A percentile compares a stretch with the other conserved stretches of the same genome.
phyloP scores from a whole-genome alignment of 2,797 vertebrate genomes.

The Phalloptychus januarius region DNA sequence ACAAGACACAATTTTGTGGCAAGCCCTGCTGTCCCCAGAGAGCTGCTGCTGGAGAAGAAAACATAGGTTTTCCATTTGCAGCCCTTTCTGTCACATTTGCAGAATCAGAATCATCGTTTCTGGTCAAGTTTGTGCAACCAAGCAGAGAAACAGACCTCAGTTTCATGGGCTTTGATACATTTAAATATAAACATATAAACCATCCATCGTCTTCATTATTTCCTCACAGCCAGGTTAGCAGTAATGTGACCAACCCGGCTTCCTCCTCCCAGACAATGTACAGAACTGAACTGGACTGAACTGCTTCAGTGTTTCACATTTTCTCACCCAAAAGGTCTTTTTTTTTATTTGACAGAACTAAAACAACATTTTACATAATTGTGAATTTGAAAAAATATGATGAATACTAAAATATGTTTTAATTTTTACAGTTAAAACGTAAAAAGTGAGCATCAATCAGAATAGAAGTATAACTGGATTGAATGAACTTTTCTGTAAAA shows the following conservation, averaged over 20 bases:
- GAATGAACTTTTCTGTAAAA: background rate
- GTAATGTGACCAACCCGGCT: background rate
- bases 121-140: background rate
- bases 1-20: background rate
- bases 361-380: background rate
- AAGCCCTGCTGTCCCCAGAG: background rate
- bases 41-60: background rate
- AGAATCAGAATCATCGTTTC: background rate
- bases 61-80: constrained; percentile 1
- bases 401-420: background rate
- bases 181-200: background rate
- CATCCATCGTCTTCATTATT: background rate
- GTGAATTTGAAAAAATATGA: background rate
- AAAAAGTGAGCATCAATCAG: background rate
- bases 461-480: background rate
- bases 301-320: background rate
- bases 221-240: background rate
- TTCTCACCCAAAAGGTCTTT: background rate
- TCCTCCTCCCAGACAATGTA: background rate
- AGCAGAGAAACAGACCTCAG: background rate
- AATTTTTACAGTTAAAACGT: background rate
- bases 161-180: background rate
- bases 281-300: background rate
- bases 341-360: background rate
- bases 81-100: background rate